Conservation (phyloP, 2,113 vertebrate genomes). For the Eulacestoma nigropectus region DNA sequence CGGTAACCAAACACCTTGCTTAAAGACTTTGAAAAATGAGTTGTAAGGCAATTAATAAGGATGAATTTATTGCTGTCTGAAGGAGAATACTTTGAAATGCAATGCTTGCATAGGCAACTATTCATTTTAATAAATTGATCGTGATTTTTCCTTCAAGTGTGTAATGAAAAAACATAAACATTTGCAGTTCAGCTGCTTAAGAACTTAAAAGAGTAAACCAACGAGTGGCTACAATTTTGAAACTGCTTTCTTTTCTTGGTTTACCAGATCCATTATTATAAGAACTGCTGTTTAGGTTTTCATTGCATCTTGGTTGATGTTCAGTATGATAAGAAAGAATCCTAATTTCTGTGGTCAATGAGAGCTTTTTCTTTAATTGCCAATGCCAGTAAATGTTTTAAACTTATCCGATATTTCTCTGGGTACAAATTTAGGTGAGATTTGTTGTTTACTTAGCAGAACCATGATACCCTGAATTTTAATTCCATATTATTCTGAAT, state of each 20-base stretch:
- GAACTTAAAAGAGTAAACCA: not conserved
- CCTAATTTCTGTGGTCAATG: not conserved
- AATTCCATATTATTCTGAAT: not conserved
- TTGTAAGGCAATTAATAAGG: not conserved
- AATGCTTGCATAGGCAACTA: not conserved
- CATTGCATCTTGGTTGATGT: not conserved
- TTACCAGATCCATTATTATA: not conserved
- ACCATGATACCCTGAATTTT: fast-evolving
- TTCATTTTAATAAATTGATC: not conserved
- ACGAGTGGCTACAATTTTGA: not conserved
- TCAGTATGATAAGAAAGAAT: not conserved
- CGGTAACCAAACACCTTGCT: not conserved
- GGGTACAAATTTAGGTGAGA: not conserved
- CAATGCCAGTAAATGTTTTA: not conserved
- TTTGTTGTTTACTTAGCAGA: not conserved
- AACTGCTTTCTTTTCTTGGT: not conserved
- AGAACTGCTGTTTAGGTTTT: not conserved
- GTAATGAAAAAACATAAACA: not conserved
- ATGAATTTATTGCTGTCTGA: not conserved
- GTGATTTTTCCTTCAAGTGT: not conserved
- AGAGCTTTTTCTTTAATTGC: not conserved
- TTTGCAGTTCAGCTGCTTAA: not conserved
- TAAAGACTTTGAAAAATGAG: not conserved
- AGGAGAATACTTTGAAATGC: not conserved
- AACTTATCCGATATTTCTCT: not conserved